Conservation (phyloP, 2,797 vertebrate genomes). For the Acomys russatus region DNA sequence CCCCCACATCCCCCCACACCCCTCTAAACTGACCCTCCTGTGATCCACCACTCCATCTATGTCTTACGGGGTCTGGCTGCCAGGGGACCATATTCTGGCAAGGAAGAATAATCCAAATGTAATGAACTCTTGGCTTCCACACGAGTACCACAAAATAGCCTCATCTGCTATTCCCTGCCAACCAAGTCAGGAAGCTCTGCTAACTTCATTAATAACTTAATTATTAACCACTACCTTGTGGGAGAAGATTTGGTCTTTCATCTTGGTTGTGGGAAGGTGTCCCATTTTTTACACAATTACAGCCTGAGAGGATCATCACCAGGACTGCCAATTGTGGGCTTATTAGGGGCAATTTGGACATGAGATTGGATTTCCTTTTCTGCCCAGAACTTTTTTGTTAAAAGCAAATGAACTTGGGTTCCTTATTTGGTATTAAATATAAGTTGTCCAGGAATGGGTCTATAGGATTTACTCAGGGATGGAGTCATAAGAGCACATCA, state of each 20-base stretch:
- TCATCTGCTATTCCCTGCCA: constrained; percentile 24
- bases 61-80: neutral
- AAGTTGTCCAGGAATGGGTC: constrained; percentile 13
- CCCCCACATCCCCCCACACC: too few relatives aligned
- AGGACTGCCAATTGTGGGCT: constrained; percentile 70
- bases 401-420: constrained; percentile 76
- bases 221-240: constrained; percentile 70
- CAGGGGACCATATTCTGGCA: too few relatives aligned
- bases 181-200: constrained; percentile 45
- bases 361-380: constrained; percentile 77
- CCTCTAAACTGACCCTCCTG: neutral
- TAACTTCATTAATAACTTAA: constrained; percentile 81
- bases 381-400: constrained; percentile 72
- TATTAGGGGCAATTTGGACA: constrained; percentile 76
- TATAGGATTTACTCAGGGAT: neutral
- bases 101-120: neutral
- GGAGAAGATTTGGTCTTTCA: constrained; percentile 68
- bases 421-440: constrained; percentile 63
- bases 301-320: constrained; percentile 54
- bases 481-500: neutral
- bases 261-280: constrained; percentile 68
- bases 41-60: neutral
- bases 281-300: constrained; percentile 73
- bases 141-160: neutral
- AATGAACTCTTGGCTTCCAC: neutral